Evolutionary conservation across 2,888 invertebrate species (phyloP), one percentile per base, ranked within the genome.

Genomic region (Euphydryas editha): DNA sequence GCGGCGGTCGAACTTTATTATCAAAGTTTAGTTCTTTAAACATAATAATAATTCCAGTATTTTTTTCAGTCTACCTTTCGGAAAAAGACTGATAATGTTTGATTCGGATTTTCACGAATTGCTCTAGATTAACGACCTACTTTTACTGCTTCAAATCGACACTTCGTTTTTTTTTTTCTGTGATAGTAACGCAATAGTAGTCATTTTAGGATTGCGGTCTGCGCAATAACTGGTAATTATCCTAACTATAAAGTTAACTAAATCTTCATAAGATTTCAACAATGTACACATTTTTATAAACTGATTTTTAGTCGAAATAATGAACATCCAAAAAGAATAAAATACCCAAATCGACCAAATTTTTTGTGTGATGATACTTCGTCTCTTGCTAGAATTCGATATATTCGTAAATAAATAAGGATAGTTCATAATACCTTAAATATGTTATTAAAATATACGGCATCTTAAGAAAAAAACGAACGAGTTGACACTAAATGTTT

Each of bases 131-230:
- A 46, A 30, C 51, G 70, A 65, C 68, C 65, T 18, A 70, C 62
- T 60, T 68, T 70, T 65, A 65, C 56, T 44, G 46, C 47, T 44
- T 42, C 54, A 36, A 65, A 68, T 59, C 57, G 65, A 54, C 63
- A 54, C 55, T 49, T n/a, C n/a, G 49, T 56, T 59, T 59, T 59
- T 65, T 65, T 68, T 70, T 67, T 68, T 65, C 55, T 37, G 62
- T 58, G 30, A 62, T 51, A 55, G 18, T 61, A 65, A 65, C 63
- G 70, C 65, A 68, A 70, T 15, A 63, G 58, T 65, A 62, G 68
- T 21, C 44, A 63, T 65, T 68, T 63, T 62, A 66, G 63, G 62
- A 70, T 66, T 70, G 68, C 51, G 60, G 62, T 55, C 47, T 63
- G 54, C 44, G 66, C 63, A 61, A 67, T 67, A 54, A 46, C 37